phyloP scores from a whole-genome alignment of 2,797 vertebrate genomes.

The Lagorchestes hirsutus region DNA sequence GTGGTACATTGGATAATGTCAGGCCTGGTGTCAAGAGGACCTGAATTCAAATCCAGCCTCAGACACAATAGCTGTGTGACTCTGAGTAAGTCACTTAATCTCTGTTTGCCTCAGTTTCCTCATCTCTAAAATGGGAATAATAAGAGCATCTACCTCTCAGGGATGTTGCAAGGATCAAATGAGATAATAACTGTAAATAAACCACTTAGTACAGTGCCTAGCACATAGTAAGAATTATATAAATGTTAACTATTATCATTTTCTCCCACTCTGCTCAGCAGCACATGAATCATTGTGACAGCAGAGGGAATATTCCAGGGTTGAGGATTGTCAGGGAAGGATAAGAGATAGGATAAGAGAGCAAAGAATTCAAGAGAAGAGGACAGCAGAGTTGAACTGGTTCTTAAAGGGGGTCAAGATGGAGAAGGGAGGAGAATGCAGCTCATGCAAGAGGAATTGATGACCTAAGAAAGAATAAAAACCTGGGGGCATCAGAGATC shows the following conservation, averaged over 20 bases:
- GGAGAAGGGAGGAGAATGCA: neutral
- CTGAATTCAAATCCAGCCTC: neutral
- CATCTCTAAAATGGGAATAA: neutral
- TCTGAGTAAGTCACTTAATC: neutral
- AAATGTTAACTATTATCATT: neutral
- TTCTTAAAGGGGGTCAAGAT: neutral
- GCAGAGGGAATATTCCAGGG: neutral
- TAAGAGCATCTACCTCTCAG: neutral
- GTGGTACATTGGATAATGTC: neutral
- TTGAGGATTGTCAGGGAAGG: neutral
- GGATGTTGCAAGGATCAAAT: neutral
- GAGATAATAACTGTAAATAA: neutral
- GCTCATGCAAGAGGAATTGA: neutral
- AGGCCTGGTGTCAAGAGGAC: neutral
- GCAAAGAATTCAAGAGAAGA: neutral
- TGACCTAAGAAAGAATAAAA: neutral
- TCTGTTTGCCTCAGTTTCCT: neutral
- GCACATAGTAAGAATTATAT: neutral
- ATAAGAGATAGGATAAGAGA: neutral
- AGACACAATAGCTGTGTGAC: neutral
- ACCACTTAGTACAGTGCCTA: neutral
- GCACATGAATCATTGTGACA: neutral
- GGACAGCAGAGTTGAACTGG: neutral
- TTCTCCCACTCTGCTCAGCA: neutral
- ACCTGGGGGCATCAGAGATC: neutral